phyloP scores from a whole-genome alignment of 92 coral and sea anemone species.

The Paragorgia papillata region DNA sequence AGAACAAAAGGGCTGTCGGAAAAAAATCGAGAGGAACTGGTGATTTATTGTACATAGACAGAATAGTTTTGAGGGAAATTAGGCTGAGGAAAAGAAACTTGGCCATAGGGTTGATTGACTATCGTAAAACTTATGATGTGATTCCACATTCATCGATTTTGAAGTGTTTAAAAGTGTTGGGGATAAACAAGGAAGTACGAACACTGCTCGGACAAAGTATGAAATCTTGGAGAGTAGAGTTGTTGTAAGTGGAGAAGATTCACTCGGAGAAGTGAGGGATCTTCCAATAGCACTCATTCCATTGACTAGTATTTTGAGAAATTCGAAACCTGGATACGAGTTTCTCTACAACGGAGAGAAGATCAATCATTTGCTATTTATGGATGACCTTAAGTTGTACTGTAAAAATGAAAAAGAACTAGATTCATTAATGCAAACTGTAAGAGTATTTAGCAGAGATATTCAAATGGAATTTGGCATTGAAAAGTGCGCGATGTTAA shows the following conservation, averaged over 20 bases:
- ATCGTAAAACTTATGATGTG: slow-evolving; percentile 16
- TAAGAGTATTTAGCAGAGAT: slow-evolving; percentile 13
- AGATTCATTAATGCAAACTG: slow-evolving; percentile 3
- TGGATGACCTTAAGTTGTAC: slow-evolving; percentile 23
- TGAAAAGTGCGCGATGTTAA: slow-evolving; percentile 8
- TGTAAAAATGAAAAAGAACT: slow-evolving; percentile 7
- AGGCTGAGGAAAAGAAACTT: neutral
- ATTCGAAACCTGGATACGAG: neutral
- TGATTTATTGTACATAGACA: neutral
- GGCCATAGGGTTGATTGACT: slow-evolving; percentile 12
- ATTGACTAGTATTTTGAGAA: neutral
- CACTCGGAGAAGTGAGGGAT: neutral
- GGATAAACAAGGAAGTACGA: slow-evolving; percentile 4
- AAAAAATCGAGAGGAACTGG: neutral
- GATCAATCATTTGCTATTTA: slow-evolving; percentile 11
- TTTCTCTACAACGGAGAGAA: neutral
- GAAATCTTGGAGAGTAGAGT: neutral
- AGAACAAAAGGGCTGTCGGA: slow-evolving; percentile 6
- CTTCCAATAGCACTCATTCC: slow-evolving; percentile 16
- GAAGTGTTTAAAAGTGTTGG: neutral
- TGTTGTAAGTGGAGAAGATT: neutral
- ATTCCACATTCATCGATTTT: slow-evolving; percentile 40
- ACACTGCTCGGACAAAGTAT: slow-evolving; percentile 1
- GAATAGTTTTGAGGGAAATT: neutral
- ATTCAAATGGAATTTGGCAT: slow-evolving; percentile 29